These are phyloP conservation scores for Agrilus mali DNA, from an alignment of 2,888 invertebrate species.

Conservation along the genomic window DNA sequence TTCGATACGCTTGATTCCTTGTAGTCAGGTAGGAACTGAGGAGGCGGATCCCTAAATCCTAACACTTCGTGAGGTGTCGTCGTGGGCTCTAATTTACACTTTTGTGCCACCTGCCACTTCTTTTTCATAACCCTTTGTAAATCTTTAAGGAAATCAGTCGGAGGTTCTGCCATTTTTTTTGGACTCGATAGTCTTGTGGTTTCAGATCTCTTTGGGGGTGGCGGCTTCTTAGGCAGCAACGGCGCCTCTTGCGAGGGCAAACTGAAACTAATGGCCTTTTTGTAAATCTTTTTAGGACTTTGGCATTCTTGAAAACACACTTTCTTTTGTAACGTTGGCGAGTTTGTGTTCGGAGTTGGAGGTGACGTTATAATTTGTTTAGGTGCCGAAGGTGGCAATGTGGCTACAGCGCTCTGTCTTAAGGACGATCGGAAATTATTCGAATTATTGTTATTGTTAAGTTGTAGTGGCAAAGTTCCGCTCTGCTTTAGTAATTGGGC, in stretches of 20 bases:
- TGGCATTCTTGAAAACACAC: conserved; percentile 52
- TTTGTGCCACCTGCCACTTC: conserved; percentile 88
- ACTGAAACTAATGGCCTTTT: conserved; percentile 51
- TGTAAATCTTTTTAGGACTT: conserved; percentile 40
- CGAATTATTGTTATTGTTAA: conserved; percentile 23
- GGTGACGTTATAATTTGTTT: conserved; percentile 42
- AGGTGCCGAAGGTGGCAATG: conserved; percentile 29
- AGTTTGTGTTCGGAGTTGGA: conserved; percentile 38
- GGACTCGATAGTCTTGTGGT: conserved; percentile 62
- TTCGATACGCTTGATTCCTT: conserved; percentile 78
- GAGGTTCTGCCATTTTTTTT: conserved; percentile 64
- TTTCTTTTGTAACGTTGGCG: conserved; percentile 41
- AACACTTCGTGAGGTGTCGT: conserved; percentile 85
- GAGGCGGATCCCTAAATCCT: conserved; percentile 77
- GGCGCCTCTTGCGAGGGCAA: conserved; percentile 42
- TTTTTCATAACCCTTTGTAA: conserved; percentile 85
- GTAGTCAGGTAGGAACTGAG: conserved; percentile 54
- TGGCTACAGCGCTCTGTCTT: conserved; percentile 17
- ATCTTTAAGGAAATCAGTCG: conserved; percentile 75
- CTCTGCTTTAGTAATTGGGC: conserved; percentile 11
- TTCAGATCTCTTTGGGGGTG: conserved; percentile 66
- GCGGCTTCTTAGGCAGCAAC: conserved; percentile 52
- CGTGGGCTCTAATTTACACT: conserved; percentile 76
- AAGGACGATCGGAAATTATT: conserved; percentile 28
- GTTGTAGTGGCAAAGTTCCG: conserved; percentile 26